Conservation (phyloP, 2,888 invertebrate genomes). For the Eristalinus sepulchralis region DNA sequence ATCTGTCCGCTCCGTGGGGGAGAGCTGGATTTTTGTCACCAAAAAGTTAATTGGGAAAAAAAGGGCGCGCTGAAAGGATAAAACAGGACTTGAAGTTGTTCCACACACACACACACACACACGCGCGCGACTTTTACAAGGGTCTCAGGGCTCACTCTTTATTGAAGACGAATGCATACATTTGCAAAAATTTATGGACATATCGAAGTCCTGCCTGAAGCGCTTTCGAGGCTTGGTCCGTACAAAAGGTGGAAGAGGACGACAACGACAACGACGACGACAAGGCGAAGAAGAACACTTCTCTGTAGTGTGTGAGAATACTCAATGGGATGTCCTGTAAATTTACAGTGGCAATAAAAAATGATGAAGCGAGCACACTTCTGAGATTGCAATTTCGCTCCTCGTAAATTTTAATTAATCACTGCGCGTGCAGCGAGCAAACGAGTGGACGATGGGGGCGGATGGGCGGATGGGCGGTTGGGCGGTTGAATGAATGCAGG, state of each 20-base stretch:
- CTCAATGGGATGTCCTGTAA: slow-evolving; percentile 69
- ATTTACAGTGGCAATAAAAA: slow-evolving; percentile 71
- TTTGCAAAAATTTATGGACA: slow-evolving; percentile 65
- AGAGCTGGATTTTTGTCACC: slow-evolving; percentile 63
- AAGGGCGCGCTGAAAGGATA: slow-evolving; percentile 51
- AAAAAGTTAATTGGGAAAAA: slow-evolving; percentile 68
- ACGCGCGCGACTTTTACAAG: slow-evolving; percentile 11
- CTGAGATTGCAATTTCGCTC: slow-evolving; percentile 71
- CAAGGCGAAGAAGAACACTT: neutral
- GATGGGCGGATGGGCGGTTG: neutral
- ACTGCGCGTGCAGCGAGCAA: slow-evolving; percentile 67
- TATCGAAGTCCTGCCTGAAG: slow-evolving; percentile 38
- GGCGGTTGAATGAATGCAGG: neutral
- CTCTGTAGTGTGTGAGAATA: slow-evolving; percentile 30
- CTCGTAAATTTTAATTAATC: slow-evolving; percentile 71
- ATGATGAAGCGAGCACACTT: slow-evolving; percentile 58
- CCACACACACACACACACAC: slow-evolving; percentile 25
- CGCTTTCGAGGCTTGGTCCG: neutral
- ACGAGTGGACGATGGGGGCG: slow-evolving; percentile 3
- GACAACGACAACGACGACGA: neutral
- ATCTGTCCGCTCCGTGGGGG: slow-evolving; percentile 15
- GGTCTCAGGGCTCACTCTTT: neutral
- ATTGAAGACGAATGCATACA: slow-evolving; percentile 67
- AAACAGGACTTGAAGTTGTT: slow-evolving; percentile 45
- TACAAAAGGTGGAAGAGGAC: neutral